These are phyloP conservation scores for Calvadosia cruxmelitensis DNA, from an alignment of 30 jellyfish, hydroid and myxozoan species.

Conservation along the genomic window DNA sequence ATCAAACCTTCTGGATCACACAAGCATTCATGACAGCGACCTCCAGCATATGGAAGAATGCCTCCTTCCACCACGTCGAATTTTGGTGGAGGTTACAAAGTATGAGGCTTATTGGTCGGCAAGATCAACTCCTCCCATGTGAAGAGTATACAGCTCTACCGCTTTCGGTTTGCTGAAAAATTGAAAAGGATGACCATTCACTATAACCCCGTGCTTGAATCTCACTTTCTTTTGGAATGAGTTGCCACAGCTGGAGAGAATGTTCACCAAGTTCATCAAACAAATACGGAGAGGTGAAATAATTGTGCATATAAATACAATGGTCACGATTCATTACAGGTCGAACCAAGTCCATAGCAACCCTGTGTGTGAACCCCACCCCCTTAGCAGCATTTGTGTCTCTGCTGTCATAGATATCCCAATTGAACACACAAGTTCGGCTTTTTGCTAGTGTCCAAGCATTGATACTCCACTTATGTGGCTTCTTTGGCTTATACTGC, in stretches of 20 bases:
- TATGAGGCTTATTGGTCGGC: slow-evolving; percentile 19
- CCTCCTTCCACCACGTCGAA: slow-evolving; percentile 22
- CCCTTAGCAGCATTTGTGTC: slow-evolving; percentile 2
- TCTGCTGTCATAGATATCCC: slow-evolving; percentile 9
- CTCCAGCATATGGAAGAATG: slow-evolving; percentile 17
- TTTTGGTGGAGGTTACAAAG: slow-evolving; percentile 3
- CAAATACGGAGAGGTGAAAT: background rate
- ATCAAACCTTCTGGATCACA: slow-evolving; percentile 8
- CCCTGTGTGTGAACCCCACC: slow-evolving; percentile 9
- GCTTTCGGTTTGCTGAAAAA: slow-evolving; percentile 4
- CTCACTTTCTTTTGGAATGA: slow-evolving; percentile 9
- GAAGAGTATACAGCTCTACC: slow-evolving; percentile 5
- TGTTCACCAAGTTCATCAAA: background rate
- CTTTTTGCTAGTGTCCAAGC: slow-evolving; percentile 10
- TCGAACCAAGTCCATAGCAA: slow-evolving; percentile 8
- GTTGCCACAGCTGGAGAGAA: slow-evolving; percentile 4
- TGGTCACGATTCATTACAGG: slow-evolving; percentile 7
- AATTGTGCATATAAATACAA: slow-evolving; percentile 9
- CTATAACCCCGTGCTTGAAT: slow-evolving; percentile 16
- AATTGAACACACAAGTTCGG: slow-evolving; percentile 12
- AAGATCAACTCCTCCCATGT: slow-evolving; percentile 24
- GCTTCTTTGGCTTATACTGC: slow-evolving; percentile 21
- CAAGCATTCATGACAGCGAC: slow-evolving; percentile 21
- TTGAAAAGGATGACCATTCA: slow-evolving; percentile 8
- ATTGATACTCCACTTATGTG: slow-evolving; percentile 23